Evolutionary conservation across 2,888 invertebrate genomes (phyloP).

Genomic region (Ferdinandea cuprea): DNA sequence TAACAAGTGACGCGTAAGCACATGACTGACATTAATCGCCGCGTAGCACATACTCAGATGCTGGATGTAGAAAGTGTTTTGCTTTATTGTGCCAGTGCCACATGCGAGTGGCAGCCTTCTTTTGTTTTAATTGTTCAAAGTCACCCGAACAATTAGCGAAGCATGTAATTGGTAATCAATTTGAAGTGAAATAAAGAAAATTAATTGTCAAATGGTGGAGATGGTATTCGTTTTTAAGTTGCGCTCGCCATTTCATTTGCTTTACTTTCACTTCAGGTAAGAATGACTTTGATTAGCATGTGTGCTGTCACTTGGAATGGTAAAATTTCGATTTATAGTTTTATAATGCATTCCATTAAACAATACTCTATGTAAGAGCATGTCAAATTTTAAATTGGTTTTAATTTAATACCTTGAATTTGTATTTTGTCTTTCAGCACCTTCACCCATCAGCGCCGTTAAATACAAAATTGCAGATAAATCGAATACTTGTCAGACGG

Average conservation of each 20-base stretch:
- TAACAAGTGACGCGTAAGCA: conserved; percentile 33
- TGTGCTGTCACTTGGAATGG: conserved; percentile 4
- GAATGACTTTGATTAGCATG: conserved; percentile 28
- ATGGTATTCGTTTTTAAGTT: conserved; percentile 25
- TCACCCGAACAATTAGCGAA: conserved; percentile 58
- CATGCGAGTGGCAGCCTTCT: conserved; percentile 46
- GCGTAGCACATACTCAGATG: conserved; percentile 25
- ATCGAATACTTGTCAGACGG: too few species aligned
- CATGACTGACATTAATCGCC: conserved; percentile 23
- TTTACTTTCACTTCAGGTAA: conserved; percentile 53
- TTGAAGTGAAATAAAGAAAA: conserved; percentile 60
- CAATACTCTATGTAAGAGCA: background rate
- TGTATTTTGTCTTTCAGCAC: too few species aligned
- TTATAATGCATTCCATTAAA: background rate
- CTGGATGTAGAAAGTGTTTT: conserved; percentile 58
- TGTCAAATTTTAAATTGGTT: background rate
- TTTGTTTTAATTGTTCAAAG: conserved; percentile 59
- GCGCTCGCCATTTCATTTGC: conserved; percentile 34
- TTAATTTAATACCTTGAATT: background rate
- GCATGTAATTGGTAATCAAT: conserved; percentile 55
- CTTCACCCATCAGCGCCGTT: too few species aligned
- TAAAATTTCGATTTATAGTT: background rate
- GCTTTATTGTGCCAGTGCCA: conserved; percentile 50
- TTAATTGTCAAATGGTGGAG: conserved; percentile 50
- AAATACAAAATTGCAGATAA: too few species aligned